These are phyloP conservation scores for Pomatostomus ruficeps DNA, from an alignment of 2,113 vertebrate species.

Conservation along the genomic window DNA sequence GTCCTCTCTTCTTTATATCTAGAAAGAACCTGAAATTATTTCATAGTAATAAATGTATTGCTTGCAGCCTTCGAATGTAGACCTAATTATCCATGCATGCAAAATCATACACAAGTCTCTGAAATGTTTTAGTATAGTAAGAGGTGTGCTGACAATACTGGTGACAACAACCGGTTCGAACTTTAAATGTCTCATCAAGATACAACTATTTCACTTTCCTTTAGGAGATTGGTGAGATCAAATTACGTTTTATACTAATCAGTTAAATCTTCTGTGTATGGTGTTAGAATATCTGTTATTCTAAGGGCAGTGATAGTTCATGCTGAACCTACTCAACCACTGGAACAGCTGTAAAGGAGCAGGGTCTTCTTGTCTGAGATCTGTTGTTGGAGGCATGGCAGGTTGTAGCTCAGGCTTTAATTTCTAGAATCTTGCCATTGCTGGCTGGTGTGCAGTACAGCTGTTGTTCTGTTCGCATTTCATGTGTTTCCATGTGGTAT, in stretches of 20 bases:
- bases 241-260: background rate
- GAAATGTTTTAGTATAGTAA: background rate
- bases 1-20: background rate
- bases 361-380: background rate
- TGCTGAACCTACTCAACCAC: background rate
- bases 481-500: fast-evolving
- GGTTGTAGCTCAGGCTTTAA: background rate
- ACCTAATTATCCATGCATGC: background rate
- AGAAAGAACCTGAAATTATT: background rate
- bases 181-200: background rate
- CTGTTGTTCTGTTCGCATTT: background rate
- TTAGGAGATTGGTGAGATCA: background rate
- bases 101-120: background rate
- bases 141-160: background rate
- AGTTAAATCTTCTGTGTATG: background rate
- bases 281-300: background rate
- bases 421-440: background rate
- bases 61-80: background rate
- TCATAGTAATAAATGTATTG: background rate
- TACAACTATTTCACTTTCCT: background rate
- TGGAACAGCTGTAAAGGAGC: background rate
- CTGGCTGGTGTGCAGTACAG: background rate
- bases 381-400: background rate
- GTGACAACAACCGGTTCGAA: background rate
- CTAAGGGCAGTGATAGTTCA: background rate